Evolutionary conservation across 2,797 vertebrate species (phyloP).

Genomic region (Epinephelus coioides): DNA sequence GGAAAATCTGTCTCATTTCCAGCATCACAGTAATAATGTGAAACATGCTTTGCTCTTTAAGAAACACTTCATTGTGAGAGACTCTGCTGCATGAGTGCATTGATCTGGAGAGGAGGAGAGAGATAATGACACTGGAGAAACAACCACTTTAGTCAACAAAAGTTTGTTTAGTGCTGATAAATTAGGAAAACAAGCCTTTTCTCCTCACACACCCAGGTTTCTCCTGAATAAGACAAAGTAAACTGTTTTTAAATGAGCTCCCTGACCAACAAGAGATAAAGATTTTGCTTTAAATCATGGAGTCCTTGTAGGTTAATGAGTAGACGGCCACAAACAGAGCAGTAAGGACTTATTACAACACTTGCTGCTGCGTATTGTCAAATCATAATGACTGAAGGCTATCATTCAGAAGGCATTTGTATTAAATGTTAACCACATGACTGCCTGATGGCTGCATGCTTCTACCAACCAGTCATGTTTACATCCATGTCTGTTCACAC

Average conservation of each 20-base stretch:
- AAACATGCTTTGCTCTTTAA: not conserved
- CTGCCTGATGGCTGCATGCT: too few species aligned
- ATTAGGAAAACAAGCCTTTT: not conserved
- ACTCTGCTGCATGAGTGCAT: not conserved
- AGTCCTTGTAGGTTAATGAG: not conserved
- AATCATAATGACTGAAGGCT: not conserved
- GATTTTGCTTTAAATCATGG: not conserved
- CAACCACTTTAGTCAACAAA: slow-evolving; percentile 20
- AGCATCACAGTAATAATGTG: not conserved
- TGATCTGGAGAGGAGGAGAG: not conserved
- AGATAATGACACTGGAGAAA: not conserved
- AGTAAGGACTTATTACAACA: not conserved
- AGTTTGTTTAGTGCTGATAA: slow-evolving; percentile 6
- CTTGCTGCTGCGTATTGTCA: not conserved
- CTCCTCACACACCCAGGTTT: not conserved
- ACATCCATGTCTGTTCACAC: too few species aligned
- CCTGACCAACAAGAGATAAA: not conserved
- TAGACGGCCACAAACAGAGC: slow-evolving; percentile 8
- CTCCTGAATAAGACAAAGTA: not conserved
- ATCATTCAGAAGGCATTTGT: slow-evolving; percentile 3
- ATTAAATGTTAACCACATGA: not conserved
- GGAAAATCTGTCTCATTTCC: slow-evolving; percentile 7
- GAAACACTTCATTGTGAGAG: not conserved
- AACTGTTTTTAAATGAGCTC: not conserved
- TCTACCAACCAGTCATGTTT: too few species aligned